Evolutionary conservation across 2,113 vertebrate species (phyloP), one percentile per base, ranked within the genome.

Genomic region (Colaptes auratus): DNA sequence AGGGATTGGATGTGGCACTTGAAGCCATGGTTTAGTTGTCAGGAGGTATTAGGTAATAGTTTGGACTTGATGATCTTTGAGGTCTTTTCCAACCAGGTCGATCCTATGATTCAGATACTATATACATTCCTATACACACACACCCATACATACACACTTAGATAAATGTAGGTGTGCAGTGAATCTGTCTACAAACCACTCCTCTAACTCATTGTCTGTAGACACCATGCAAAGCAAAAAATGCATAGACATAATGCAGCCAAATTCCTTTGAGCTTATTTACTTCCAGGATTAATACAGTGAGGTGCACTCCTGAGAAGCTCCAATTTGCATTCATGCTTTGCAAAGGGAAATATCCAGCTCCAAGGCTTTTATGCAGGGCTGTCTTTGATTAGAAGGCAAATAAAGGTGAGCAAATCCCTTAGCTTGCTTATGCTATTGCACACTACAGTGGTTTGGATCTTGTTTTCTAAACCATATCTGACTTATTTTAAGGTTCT

Each of bases 401-500:
- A 65, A 86, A 96, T 83, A 31, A 96, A 97, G 83, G 86, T 96
- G 86, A 95, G 27, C 33, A 92, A 95, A 87, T 92, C 72, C n/a
- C 65, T 96, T 87, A 55, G n/a, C 42, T 24, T 70, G 18, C 11
- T 79, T 64, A 66, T 65, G 31, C 10, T 89, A 14, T 91, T 93
- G 69, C 80, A 95, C 5, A 44, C 33, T 79, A 69, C 77, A 95
- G 73, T 87, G 46, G 44, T 80, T 95, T 95, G 87, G 93, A 88
- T 95, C 73, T 79, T 75, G 63, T 90, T 90, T 91, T 83, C 92
- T 90, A 96, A 97, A 92, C 35, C 55, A 92, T 50, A 93, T 76
- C 81, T 97, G 93, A 95, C 92, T 94, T 96, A 86, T 93, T 97
- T 97, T 95, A 96, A 97, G 88, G 86, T 96, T 96, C 79, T 94